These are phyloP conservation scores for Labeo catla DNA, from an alignment of 2,113 vertebrate genomes.

Conservation along the genomic window DNA sequence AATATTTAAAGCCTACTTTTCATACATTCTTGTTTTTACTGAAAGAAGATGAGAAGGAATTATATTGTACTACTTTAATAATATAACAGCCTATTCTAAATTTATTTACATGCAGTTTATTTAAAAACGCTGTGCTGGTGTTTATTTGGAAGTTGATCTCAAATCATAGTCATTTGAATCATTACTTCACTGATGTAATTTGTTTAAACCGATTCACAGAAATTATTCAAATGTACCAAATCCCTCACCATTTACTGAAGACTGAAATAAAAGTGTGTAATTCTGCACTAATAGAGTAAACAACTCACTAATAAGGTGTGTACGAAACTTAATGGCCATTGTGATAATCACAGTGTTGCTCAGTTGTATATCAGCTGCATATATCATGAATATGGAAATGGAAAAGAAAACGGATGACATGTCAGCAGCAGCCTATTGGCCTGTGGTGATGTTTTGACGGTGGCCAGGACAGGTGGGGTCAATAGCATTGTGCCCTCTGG, in stretches of 20 bases:
- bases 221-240: not conserved
- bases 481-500: not conserved
- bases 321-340: not conserved
- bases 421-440: not conserved
- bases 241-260: not conserved
- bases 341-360: not conserved
- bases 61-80: too few relatives aligned
- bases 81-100: too few relatives aligned
- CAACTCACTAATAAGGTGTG: not conserved
- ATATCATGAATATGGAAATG: not conserved
- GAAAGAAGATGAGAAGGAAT: too few relatives aligned
- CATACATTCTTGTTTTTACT: too few relatives aligned
- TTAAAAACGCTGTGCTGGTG: too few relatives aligned
- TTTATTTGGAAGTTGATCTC: not conserved
- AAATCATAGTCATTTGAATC: not conserved
- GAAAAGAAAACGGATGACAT: not conserved
- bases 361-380: not conserved
- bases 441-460: slow-evolving; percentile 1
- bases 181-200: not conserved
- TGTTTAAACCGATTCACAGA: not conserved
- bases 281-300: not conserved
- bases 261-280: not conserved
- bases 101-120: too few relatives aligned
- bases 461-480: slow-evolving; percentile 4
- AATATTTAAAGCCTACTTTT: too few relatives aligned